Base-by-base conservation (phyloP, 2,797 vertebrate species). In the Dipus sagitta region DNA sequence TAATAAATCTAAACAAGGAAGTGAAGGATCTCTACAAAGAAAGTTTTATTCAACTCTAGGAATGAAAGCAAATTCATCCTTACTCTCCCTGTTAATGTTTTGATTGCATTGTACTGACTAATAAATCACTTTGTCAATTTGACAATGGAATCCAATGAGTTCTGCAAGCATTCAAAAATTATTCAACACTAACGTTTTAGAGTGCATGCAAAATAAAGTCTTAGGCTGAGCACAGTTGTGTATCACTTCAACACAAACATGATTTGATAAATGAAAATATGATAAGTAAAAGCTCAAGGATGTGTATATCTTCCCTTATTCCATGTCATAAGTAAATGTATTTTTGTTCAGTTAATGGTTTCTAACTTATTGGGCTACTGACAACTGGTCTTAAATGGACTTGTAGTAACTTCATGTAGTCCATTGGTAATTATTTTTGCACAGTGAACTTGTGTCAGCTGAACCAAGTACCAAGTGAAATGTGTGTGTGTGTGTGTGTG, bases 341-440 rank as follows among this genome's bases (percentile, higher is more conserved):
- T 80, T 54, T 90, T 8, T 54, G 0, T 80, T 72, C 20, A 42
- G n/a, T 2, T 17, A 8, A 21, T 23, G 54, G n/a, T 3, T 10
- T 1, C 6, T 24, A 17, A 5, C 6, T 10, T 67, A 17, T 52
- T 74, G 23, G 0, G 0, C 2, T 79, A n/a, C 75, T 62, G 54
- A 26, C 8, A 79, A 14, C 1, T 3, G 15, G 3, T 67, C 58
- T 94, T 65, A n/a, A 20, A 76, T 13, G 54, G 52, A 67, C 42
- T n/a, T 71, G 2, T 5, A 82, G 58, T 18, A 76, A 47, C 7
- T 58, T 76, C 13, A n/a, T 2, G 2, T 60, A 52, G 62, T 23
- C 3, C 7, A 14, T 26, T 23, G 32, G 10, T 30, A 12, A 54
- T 30, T 24, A n/a, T 28, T 11, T 0, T 11, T 1, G 7, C 18